phyloP scores from a whole-genome alignment of 2,797 vertebrate species.

The Helostoma temminkii region DNA sequence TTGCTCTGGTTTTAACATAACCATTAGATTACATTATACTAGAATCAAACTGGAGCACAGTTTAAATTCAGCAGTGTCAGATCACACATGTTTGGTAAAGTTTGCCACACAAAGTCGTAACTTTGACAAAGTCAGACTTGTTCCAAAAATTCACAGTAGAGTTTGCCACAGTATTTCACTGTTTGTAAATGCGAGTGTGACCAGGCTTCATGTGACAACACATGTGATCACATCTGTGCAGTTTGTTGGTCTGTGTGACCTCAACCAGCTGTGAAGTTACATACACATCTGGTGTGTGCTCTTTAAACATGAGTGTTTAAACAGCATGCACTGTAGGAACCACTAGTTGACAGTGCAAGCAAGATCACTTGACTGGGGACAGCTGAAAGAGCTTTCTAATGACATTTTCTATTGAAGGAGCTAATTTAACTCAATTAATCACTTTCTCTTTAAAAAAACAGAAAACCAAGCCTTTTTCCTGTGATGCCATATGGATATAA shows the following conservation, averaged over 20 bases:
- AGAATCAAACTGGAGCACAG: too few relatives aligned
- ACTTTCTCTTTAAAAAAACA: too few relatives aligned
- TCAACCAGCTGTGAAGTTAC: too few relatives aligned
- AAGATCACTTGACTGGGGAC: constrained; percentile 17
- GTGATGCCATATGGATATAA: constrained; percentile 27
- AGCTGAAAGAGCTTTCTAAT: constrained; percentile 5
- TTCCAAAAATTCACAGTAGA: too few relatives aligned
- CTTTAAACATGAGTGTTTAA: not conserved
- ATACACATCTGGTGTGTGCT: not conserved
- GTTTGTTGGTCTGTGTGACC: not conserved
- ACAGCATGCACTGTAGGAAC: not conserved
- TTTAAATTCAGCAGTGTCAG: too few relatives aligned
- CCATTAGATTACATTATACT: too few relatives aligned
- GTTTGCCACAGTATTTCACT: too few relatives aligned
- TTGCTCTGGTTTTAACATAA: too few relatives aligned
- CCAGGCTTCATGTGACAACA: not conserved
- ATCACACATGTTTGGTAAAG: too few relatives aligned
- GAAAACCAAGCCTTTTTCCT: constrained; percentile 18
- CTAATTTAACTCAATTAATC: not conserved
- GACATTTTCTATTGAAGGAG: not conserved
- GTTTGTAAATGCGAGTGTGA: constrained; percentile 3
- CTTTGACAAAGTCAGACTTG: too few relatives aligned
- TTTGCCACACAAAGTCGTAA: too few relatives aligned
- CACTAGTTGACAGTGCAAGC: constrained; percentile 5
- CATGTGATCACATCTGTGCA: constrained; percentile 3